Base-by-base conservation (phyloP, 2,888 invertebrate species). In the Hyles lineata region DNA sequence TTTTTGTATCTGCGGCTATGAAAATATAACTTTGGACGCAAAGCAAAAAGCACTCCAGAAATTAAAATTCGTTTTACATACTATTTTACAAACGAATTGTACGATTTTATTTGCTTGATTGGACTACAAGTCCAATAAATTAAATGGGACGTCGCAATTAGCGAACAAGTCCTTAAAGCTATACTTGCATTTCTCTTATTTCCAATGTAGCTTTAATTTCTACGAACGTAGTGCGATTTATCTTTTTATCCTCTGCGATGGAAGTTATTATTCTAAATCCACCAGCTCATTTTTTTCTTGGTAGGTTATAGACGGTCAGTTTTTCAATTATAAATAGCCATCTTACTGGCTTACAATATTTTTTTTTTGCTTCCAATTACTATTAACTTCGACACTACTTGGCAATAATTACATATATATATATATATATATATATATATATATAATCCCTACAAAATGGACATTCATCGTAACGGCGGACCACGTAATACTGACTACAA, bases 121-220 rank as follows among this genome's bases (percentile, higher is more conserved):
- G 62, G 62, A n/a, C 9, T 62, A 35, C 19, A n/a, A 62, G 32
- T 19, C 32, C 32, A 35, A 35, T 32, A 62, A 62, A 62, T 62
- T 62, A 62, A 62, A 62, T 29, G n/a, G 32, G 19, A 62, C 62
- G 32, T 19, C n/a, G 62, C 62, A 35, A 62, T 62, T 32, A 62
- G 62, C 62, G 62, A 9, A 62, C 32, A 32, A 62, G 9, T 29
- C 62, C 32, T 19, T 61, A 61, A 17, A 61, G 61, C 25, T 1
- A 61, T 61, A 61, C 61, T 55, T 55, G 7, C 19, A 17, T 19
- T 61, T 61, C 29, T 29, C 25, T 61, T 17, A n/a, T 29, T 61
- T 17, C 17, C 17, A 61, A 61, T 61, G 25, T 17, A 25, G 19
- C 25, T 11, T 25, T 29, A 25, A 6, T 25, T 25, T 61, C 17